These are phyloP conservation scores for Agapornis canus DNA, from an alignment of 2,797 vertebrate species.

Conservation along the genomic window DNA sequence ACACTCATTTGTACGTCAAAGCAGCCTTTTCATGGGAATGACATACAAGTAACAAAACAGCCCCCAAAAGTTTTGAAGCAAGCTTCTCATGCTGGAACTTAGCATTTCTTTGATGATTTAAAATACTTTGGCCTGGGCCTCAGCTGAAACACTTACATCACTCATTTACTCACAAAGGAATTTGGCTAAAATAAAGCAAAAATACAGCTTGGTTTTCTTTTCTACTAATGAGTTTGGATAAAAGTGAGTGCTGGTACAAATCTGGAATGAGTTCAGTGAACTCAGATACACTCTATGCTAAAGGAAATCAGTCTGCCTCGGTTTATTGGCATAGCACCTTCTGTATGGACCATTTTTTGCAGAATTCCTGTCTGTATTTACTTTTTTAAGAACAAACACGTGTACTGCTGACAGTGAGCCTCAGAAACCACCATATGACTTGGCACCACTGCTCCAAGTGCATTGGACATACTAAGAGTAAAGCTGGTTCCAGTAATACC, in stretches of 20 bases:
- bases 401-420: neutral
- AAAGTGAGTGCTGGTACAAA: neutral
- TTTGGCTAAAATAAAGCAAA: neutral
- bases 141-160: neutral
- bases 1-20: neutral
- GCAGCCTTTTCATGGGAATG: neutral
- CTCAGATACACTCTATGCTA: neutral
- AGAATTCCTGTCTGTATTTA: neutral
- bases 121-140: neutral
- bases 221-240: neutral
- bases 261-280: neutral
- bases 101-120: neutral
- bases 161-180: neutral
- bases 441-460: neutral
- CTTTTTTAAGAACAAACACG: neutral
- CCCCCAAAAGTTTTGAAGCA: neutral
- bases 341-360: neutral
- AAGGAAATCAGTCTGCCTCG: neutral
- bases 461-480: neutral
- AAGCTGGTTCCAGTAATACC: slow-evolving; percentile 1
- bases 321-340: neutral
- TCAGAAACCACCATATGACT: neutral
- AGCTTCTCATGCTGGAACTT: neutral
- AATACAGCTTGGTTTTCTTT: neutral
- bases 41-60: neutral